phyloP scores from a whole-genome alignment of 2,113 vertebrate genomes.

The Heloderma charlesbogerti region DNA sequence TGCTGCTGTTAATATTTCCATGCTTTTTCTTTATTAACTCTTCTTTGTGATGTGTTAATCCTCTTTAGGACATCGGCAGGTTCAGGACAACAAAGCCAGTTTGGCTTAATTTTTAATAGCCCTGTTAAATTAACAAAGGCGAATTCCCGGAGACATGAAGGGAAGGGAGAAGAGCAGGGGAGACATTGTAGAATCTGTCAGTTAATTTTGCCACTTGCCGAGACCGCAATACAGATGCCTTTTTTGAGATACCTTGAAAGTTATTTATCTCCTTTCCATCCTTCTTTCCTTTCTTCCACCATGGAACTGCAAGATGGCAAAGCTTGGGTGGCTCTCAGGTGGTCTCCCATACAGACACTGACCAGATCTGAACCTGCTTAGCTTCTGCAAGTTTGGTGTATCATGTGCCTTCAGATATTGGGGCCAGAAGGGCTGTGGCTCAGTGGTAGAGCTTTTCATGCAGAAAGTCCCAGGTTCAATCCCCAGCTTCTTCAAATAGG shows the following conservation, averaged over 20 bases:
- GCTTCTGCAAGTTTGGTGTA: too few relatives aligned
- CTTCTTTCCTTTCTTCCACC: neutral
- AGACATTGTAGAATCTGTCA: neutral
- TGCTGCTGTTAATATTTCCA: neutral
- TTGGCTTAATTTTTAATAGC: conserved; percentile 12
- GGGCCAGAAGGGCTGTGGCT: too few relatives aligned
- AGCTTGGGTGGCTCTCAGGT: too few relatives aligned
- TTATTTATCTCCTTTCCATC: neutral
- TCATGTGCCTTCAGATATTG: too few relatives aligned
- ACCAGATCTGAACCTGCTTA: too few relatives aligned
- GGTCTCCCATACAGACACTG: too few relatives aligned
- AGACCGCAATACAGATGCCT: neutral
- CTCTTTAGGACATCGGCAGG: neutral
- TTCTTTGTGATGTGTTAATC: neutral
- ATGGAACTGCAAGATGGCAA: neutral
- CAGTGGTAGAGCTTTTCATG: too few relatives aligned
- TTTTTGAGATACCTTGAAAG: neutral
- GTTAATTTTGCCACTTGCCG: neutral
- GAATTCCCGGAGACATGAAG: neutral
- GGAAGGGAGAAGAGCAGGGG: neutral
- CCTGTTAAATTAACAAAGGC: neutral
- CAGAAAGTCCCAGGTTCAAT: too few relatives aligned
- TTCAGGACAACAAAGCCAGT: neutral
- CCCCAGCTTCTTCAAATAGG: too few relatives aligned
- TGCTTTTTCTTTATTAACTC: neutral